Evolutionary conservation across 2,888 invertebrate species (phyloP), one percentile per base, ranked within the genome.

Genomic region (Elmis aenea): DNA sequence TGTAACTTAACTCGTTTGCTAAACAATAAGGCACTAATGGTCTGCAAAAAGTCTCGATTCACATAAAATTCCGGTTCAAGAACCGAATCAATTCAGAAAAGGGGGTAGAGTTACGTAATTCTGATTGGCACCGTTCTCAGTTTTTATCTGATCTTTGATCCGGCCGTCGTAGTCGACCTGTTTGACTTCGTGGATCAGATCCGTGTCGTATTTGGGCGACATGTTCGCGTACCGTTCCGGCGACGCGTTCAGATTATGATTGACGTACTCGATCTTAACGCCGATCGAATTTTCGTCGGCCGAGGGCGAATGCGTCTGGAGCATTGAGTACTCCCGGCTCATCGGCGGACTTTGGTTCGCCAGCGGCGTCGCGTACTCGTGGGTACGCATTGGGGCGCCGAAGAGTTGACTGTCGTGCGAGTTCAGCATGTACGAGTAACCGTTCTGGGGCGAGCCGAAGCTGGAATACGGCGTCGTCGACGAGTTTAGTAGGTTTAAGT

Each of bases 321-420:
- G 66, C 75, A 78, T 77, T 18, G 79, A 79, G 56, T 80, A 83
- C 54, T 80, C 80, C 40, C 77, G 72, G 1, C 77, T 71, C 3
- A 78, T 71, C 9, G 78, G 66, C 4, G 81, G 79, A 51, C 80
- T 80, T 50, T 79, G 79, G 30, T 76, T 78, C 1, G 69, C 56
- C 33, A 68, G 55, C 3, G 67, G 61, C 34, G 75, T 70, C 1
- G 73, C 69, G 53, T 78, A 78, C 41, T 79, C 79, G 58, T 83
- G 83, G 2, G 82, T 63, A 69, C 83, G 69, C 61, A 74, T 71
- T 1, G 77, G 74, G 1, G 70, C 61, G 2, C 71, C 66, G 60
- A 86, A 87, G 58, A 86, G 73, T 52, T 85, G 83, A 33, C 50
- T 58, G 46, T 86, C 87, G 62, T 86, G 86, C 1, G 81, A 77